Conservation (phyloP, 1,140 invertebrate genomes). For the Dinothrombium tinctorium region DNA sequence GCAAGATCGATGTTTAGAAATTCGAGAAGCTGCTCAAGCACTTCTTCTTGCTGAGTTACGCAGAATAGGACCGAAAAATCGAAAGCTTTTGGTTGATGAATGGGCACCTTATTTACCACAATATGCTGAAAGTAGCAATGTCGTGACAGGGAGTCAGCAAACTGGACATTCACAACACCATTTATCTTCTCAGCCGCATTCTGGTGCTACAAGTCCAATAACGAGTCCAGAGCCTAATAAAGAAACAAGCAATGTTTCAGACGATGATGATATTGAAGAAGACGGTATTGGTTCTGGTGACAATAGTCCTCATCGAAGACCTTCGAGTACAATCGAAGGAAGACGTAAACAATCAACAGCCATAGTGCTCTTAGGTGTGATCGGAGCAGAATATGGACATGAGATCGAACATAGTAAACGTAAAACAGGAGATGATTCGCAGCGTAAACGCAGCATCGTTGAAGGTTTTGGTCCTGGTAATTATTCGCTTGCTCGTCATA, state of each 20-base stretch:
- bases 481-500: slow-evolving; percentile 65
- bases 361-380: slow-evolving; percentile 82
- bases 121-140: slow-evolving; percentile 36
- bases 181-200: background rate
- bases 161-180: background rate
- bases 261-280: slow-evolving; percentile 6
- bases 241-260: background rate
- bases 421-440: slow-evolving; percentile 22
- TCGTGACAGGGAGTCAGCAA: background rate
- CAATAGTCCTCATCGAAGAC: slow-evolving; percentile 33
- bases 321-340: slow-evolving; percentile 57
- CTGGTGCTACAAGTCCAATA: background rate
- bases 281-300: slow-evolving; percentile 3
- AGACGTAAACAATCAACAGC: slow-evolving; percentile 89
- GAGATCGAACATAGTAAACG: slow-evolving; percentile 22
- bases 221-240: background rate
- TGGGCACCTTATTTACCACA: slow-evolving; percentile 84
- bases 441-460: slow-evolving; percentile 44
- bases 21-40: slow-evolving; percentile 83
- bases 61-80: slow-evolving; percentile 67
- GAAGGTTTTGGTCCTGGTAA: slow-evolving; percentile 69
- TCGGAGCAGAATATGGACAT: slow-evolving; percentile 82
- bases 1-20: slow-evolving; percentile 95
- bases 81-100: slow-evolving; percentile 69
- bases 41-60: slow-evolving; percentile 75